A percentile compares a stretch with the other conserved stretches of the same genome.
phyloP scores from a whole-genome alignment of 2,113 vertebrate species.

The Stegastes partitus region DNA sequence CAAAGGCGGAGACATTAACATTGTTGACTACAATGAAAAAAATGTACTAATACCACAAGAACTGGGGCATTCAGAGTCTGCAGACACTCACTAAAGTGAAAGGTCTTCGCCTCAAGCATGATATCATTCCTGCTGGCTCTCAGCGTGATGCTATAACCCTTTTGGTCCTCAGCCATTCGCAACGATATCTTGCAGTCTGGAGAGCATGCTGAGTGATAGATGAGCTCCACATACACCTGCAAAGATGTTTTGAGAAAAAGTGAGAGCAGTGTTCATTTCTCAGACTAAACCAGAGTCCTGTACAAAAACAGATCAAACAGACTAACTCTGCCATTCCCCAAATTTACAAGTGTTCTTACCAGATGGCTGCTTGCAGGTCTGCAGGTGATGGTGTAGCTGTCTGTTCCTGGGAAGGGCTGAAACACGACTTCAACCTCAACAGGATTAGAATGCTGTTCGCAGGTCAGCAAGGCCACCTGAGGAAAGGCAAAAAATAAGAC shows the following conservation, averaged over 20 bases:
- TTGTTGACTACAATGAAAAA: background rate
- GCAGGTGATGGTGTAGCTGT: slow-evolving; percentile 80
- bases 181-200: slow-evolving; percentile 77
- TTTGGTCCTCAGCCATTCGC: slow-evolving; percentile 77
- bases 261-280: background rate
- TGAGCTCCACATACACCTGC: slow-evolving; percentile 64
- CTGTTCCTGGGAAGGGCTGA: slow-evolving; percentile 79
- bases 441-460: slow-evolving; percentile 69
- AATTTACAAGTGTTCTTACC: slow-evolving; percentile 70
- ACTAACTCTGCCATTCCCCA: background rate
- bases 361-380: slow-evolving; percentile 71
- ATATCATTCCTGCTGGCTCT: slow-evolving; percentile 80
- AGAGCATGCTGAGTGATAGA: slow-evolving; percentile 68
- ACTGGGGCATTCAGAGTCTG: background rate
- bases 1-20: background rate
- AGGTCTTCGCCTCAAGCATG: slow-evolving; percentile 78
- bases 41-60: background rate
- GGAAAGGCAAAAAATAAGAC: background rate
- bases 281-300: background rate
- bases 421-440: slow-evolving; percentile 80
- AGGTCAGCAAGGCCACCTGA: slow-evolving; percentile 79
- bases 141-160: slow-evolving; percentile 83
- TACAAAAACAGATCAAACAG: background rate
- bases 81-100: slow-evolving; percentile 83
- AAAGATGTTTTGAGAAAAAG: background rate